Evolutionary conservation across 2,888 invertebrate species (phyloP), one percentile per base, ranked within the genome.

Genomic region (Torymus texanus): DNA sequence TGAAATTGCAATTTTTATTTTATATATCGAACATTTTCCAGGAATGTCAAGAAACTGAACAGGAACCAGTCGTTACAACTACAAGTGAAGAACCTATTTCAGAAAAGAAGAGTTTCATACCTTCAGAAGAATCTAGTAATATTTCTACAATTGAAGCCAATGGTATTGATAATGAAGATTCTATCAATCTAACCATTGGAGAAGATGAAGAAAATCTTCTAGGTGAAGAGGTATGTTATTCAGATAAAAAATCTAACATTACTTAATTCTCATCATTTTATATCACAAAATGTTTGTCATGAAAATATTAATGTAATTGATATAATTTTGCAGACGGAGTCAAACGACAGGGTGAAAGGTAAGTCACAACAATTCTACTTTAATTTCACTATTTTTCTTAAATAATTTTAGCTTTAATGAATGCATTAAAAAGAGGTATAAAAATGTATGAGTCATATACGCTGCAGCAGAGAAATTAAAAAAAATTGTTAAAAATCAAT

Each of bases 181-280:
- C 95, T 56, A 94, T 96, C 79, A 95, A 95, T 88, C 91, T 96
- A 84, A 95, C 95, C 79, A 93, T 96, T 88, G 95, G 95, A 59
- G 96, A 95, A 90, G 96, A 95, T 89, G 95, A 95, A 85, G 93
- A 93, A 86, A 92, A 93, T 91, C 92, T 95, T 80, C 92, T 95
- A 79, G 95, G 94, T 89, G 95, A 95, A 90, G 95, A 95, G 93
- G 95, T 95, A 92, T 87, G 90, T 56, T 29, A 29, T 4, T 29
- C 2, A 29, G 5, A 29, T 29, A 29, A 29, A 29, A 29, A 29
- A 29, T 29, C 29, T 29, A 29, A 29, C 29, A 29, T 29, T 29
- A 5, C 5, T 29, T 5, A 29, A 29, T 29, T 29, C 29, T 29
- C 5, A 29, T 29, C 3, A 29, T 29, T 29, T 29, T 29, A 3